These are phyloP conservation scores for Dryomyza anilis DNA, from an alignment of 2,888 invertebrate genomes.

Conservation along the genomic window DNA sequence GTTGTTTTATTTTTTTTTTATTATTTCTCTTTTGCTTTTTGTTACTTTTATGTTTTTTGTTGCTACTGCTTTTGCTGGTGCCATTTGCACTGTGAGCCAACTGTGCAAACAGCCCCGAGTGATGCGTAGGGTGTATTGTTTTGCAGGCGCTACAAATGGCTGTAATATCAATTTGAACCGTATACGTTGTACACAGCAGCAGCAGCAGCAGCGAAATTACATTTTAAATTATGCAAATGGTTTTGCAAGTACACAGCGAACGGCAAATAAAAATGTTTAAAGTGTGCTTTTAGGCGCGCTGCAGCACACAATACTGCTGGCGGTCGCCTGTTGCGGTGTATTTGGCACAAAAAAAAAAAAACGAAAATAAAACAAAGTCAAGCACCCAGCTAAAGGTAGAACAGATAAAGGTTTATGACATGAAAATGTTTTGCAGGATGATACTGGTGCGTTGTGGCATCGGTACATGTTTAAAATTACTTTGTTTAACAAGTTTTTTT, in stretches of 20 bases:
- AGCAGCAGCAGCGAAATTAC: slow-evolving; percentile 43
- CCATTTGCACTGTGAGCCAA: slow-evolving; percentile 14
- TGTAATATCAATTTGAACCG: slow-evolving; percentile 1
- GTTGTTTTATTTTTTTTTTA: not conserved
- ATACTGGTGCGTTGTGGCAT: too few species aligned
- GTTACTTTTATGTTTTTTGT: not conserved
- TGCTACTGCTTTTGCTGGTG: slow-evolving; percentile 6
- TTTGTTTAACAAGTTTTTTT: too few species aligned
- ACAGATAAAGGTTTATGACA: too few species aligned
- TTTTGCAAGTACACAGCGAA: slow-evolving; percentile 35
- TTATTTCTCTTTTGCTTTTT: not conserved
- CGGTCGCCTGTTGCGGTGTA: not conserved
- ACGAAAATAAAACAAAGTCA: too few species aligned
- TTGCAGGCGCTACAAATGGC: slow-evolving; percentile 9
- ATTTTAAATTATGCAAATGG: slow-evolving; percentile 50
- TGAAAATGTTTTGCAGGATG: too few species aligned
- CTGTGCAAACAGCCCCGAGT: slow-evolving; percentile 5
- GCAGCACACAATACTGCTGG: not conserved
- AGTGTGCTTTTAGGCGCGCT: slow-evolving; percentile 14
- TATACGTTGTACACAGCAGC: slow-evolving; percentile 27
- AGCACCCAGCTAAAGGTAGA: too few species aligned
- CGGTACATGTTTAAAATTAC: too few species aligned
- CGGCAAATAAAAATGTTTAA: slow-evolving; percentile 7
- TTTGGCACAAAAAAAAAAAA: not conserved
- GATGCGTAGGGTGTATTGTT: too few species aligned